Percentiles rank a stretch among this genome's conserved stretches.
phyloP scores from a whole-genome alignment of 2,797 vertebrate genomes.

The Spinus olivaceus region DNA sequence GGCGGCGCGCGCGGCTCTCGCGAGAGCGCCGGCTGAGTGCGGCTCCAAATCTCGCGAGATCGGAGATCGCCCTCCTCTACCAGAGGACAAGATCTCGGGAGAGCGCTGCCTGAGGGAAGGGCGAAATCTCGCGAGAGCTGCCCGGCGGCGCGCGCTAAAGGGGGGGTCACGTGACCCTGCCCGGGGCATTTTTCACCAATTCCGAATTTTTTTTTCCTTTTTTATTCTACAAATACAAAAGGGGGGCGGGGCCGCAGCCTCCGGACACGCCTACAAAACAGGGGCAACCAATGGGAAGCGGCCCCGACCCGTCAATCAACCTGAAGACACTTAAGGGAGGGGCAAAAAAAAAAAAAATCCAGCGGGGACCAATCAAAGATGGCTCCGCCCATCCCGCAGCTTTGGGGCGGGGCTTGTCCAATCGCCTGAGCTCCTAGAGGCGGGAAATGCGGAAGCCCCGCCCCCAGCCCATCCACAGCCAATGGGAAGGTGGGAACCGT shows the following conservation, averaged over 20 bases:
- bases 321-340: background rate
- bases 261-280: background rate
- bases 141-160: too few species aligned
- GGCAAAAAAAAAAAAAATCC: background rate
- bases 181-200: background rate
- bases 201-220: background rate
- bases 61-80: too few species aligned
- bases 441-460: background rate
- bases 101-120: rapidly evolving
- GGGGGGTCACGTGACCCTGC: background rate
- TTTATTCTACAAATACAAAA: slow-evolving; percentile 73
- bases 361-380: background rate
- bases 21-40: background rate
- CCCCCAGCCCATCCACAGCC: rapidly evolving
- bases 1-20: background rate
- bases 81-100: background rate
- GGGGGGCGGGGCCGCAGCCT: background rate
- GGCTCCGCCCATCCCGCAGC: background rate
- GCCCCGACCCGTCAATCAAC: background rate
- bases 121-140: background rate
- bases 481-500: rapidly evolving
- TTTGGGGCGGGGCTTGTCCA: background rate
- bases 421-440: background rate
- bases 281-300: background rate
- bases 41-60: background rate